These are phyloP conservation scores for Himalopsyche tibetana DNA, from an alignment of 2,888 invertebrate species.

Conservation along the genomic window DNA sequence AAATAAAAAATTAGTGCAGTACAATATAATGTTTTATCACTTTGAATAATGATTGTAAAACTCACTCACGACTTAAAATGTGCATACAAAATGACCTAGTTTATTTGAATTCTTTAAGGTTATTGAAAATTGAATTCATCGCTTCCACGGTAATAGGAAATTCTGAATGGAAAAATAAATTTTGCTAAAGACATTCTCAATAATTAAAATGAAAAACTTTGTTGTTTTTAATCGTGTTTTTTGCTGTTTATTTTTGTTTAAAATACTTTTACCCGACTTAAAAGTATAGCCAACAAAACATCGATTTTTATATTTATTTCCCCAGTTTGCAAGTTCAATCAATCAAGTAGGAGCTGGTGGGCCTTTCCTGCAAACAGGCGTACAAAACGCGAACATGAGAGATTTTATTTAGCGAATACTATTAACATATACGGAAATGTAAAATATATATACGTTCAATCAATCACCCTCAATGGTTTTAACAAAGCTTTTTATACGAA, in stretches of 20 bases:
- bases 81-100: too few species aligned
- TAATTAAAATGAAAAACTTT: not conserved
- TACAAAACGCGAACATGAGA: constrained; percentile 32
- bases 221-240: not conserved
- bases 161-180: too few species aligned
- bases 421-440: not conserved
- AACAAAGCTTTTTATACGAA: not conserved
- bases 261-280: not conserved
- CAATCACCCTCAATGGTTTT: constrained; percentile 27
- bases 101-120: too few species aligned
- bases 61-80: too few species aligned
- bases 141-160: too few species aligned
- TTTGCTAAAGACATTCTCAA: too few species aligned
- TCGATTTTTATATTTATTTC: constrained; percentile 32
- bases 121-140: too few species aligned
- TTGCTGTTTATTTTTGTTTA: not conserved
- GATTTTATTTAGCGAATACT: constrained; percentile 7
- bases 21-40: too few species aligned
- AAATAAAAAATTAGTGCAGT: too few species aligned
- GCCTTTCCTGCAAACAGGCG: constrained; percentile 26
- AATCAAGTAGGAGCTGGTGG: constrained; percentile 10
- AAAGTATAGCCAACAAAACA: not conserved
- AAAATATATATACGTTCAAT: constrained; percentile 8
- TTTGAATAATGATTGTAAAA: too few species aligned
- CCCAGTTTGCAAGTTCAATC: not conserved